These are phyloP conservation scores for Nemurella pictetii DNA, from an alignment of 2,888 invertebrate species.

Conservation along the genomic window DNA sequence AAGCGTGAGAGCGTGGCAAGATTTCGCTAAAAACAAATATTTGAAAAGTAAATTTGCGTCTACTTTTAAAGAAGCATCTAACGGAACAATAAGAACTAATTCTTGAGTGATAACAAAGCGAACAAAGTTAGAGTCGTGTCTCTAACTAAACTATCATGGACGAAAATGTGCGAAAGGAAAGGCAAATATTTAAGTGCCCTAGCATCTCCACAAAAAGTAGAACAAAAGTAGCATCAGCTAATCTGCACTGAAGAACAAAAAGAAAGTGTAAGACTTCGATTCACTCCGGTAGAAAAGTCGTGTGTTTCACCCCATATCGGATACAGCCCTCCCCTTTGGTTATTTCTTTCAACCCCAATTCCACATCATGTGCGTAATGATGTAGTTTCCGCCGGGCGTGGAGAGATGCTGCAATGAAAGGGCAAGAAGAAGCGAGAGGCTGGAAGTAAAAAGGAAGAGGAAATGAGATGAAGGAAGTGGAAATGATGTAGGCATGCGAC, in stretches of 20 bases:
- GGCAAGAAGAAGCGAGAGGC: not conserved
- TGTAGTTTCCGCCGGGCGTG: not conserved
- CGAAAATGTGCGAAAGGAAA: not conserved
- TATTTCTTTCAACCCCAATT: constrained; percentile 21
- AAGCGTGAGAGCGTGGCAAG: no score
- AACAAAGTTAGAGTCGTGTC: not conserved
- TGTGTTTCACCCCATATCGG: not conserved
- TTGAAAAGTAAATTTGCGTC: no score
- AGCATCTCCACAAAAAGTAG: not conserved
- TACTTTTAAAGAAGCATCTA: not conserved
- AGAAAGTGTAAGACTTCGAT: not conserved
- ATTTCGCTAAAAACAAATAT: no score
- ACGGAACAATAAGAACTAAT: not conserved
- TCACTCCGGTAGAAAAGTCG: not conserved
- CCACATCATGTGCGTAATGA: constrained; percentile 4
- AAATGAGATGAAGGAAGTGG: not conserved
- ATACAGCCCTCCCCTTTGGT: not conserved
- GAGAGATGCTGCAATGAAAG: not conserved
- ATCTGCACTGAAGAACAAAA: not conserved
- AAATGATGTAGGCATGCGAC: no score
- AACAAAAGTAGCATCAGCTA: not conserved
- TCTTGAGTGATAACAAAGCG: not conserved
- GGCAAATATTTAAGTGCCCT: not conserved
- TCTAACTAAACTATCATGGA: not conserved
- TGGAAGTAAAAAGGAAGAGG: not conserved